Percentiles rank a stretch among this genome's conserved stretches.
phyloP scores from a whole-genome alignment of 1,140 invertebrate genomes.

The Pseudomyrmex sp. region DNA sequence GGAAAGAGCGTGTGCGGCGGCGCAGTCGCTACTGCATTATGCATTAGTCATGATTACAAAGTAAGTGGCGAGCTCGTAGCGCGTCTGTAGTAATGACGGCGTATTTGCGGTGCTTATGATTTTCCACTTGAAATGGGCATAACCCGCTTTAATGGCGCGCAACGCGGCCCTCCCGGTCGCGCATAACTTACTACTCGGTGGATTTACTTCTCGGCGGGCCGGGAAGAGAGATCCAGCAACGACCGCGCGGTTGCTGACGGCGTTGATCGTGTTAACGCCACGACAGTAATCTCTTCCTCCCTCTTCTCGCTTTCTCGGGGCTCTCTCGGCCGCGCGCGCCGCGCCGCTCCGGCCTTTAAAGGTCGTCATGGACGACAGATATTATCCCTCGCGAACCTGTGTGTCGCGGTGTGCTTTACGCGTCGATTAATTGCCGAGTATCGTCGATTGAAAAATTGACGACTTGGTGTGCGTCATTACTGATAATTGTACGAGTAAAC shows the following conservation, averaged over 20 bases:
- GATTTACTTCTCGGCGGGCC: conserved; percentile 70
- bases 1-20: conserved; percentile 30
- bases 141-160: conserved; percentile 78
- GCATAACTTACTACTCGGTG: conserved; percentile 72
- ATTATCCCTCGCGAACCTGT: conserved; percentile 41
- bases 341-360: conserved; percentile 64
- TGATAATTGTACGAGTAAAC: too few relatives aligned
- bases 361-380: conserved; percentile 58
- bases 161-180: conserved; percentile 67
- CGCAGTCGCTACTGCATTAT: conserved; percentile 76
- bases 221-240: conserved; percentile 10
- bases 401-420: neutral
- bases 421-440: conserved; percentile 1
- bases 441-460: neutral
- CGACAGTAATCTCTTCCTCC: conserved; percentile 67
- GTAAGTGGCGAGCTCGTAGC: conserved; percentile 78
- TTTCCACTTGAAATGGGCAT: conserved; percentile 81
- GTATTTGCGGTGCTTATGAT: conserved; percentile 80
- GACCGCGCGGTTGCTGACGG: conserved; percentile 49
- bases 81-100: conserved; percentile 78
- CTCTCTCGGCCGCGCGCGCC: neutral
- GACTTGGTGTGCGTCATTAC: too few relatives aligned
- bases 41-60: conserved; percentile 82
- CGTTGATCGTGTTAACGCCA: conserved; percentile 70
- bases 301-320: conserved; percentile 34